Base-by-base conservation (phyloP, 1,140 invertebrate genomes). In the Carposina sasakii region DNA sequence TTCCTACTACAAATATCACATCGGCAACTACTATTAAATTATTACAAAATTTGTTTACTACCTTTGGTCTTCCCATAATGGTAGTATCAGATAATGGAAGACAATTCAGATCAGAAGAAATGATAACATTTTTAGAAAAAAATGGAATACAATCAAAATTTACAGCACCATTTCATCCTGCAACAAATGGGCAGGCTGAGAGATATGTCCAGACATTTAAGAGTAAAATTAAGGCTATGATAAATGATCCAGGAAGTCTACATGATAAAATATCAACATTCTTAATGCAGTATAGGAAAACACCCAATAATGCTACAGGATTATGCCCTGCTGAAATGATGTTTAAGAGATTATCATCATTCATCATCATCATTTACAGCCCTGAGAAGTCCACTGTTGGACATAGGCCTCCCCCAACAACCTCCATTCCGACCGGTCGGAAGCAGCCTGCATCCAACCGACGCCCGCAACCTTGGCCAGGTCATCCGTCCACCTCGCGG, bases 101-200 rank as follows among this genome's bases (percentile, higher is more conserved):
- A 24, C 30, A 46, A 17, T 36, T 46, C 13, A 10, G 8, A 17
- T 46, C 44, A 23, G 10, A 9, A 13, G 30, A 46, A 23, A 34
- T 46, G 8, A 19, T 23, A 15, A 36, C 10, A 12, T 46, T 24
- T 2, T 13, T 22, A 4, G 22, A 34, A 16, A 34, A 36, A 3
- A 34, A 46, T 12, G 62, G 67, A 0, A 69, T 71, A 8, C 52
- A 57, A 16, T 68, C 71, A 12, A 63, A 63, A 22, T 42, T 54
- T 0, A 48, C 55, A 5, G 63, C 67, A 0, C 63, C 72, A 0
- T 71, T 66, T 37, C 65, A 76, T 33, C 70, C 68, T 10, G 60
- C 69, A 0, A 67, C 68, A 0, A 82, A 85, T 50, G 67, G 62
- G 0, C 59, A 72, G 42, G 70, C 74, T 0, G 72, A 81, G 49